Conservation (phyloP, 2,888 invertebrate species). For the Epistrophe grossulariae region DNA sequence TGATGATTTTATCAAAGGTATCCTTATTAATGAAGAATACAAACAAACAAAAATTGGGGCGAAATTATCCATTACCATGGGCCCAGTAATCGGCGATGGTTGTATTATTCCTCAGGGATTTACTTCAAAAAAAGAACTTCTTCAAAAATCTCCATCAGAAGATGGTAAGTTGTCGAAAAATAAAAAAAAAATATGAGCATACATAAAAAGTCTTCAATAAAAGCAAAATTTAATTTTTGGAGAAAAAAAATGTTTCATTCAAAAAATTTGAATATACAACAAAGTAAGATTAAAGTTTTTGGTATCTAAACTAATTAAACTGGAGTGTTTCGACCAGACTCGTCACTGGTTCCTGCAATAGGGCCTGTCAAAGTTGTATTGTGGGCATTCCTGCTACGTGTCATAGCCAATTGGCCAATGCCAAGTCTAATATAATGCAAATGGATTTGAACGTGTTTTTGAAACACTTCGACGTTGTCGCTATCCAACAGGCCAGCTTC, state of each 20-base stretch:
- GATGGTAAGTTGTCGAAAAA: conserved; percentile 59
- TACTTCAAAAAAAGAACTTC: conserved; percentile 77
- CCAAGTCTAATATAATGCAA: conserved; percentile 85
- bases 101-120: conserved; percentile 79
- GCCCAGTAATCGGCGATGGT: conserved; percentile 87
- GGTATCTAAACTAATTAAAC: conserved; percentile 34
- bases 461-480: conserved; percentile 90
- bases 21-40: conserved; percentile 97
- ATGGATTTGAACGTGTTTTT: conserved; percentile 95
- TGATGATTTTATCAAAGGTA: conserved; percentile 96
- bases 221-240: conserved; percentile 28
- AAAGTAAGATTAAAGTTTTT: conserved; percentile 16
- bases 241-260: conserved; percentile 30
- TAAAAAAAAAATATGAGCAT: no score
- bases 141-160: conserved; percentile 78
- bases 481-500: conserved; percentile 89
- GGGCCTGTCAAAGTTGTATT: conserved; percentile 30
- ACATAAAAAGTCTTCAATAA: conserved; percentile 16
- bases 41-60: conserved; percentile 86
- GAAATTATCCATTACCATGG: conserved; percentile 85
- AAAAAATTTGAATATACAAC: conserved; percentile 26
- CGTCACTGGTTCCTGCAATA: conserved; percentile 48
- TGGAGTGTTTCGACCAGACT: conserved; percentile 62
- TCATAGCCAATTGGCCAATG: conserved; percentile 78
- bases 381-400: conserved; percentile 45